Percentiles rank a stretch among this genome's conserved stretches.
Evolutionary conservation across 2,797 vertebrate genomes (phyloP).

Genomic region (Scleropages formosus): DNA sequence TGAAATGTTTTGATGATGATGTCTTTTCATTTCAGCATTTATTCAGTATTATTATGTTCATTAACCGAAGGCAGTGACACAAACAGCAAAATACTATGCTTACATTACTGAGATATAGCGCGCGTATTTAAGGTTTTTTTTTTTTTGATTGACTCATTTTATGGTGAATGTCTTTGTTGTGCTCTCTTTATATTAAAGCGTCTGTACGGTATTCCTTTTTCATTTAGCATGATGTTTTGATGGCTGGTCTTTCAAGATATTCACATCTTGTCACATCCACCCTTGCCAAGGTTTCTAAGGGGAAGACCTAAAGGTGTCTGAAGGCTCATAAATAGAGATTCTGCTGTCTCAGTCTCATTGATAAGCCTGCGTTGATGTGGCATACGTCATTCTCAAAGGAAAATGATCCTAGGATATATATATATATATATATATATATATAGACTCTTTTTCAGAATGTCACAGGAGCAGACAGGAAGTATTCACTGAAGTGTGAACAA

Average conservation of each 20-base stretch:
- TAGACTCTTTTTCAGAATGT: conserved; percentile 1
- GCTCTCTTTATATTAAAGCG: conserved; percentile 96
- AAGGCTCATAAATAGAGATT: not conserved
- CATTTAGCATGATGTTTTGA: conserved; percentile 81
- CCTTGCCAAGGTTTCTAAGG: not conserved
- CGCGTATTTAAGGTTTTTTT: too few relatives aligned
- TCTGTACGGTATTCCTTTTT: conserved; percentile 83
- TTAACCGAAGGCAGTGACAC: too few relatives aligned
- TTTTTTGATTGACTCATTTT: too few relatives aligned
- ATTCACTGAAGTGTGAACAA: too few relatives aligned
- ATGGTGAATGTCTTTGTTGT: conserved; percentile 64
- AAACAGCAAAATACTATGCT: too few relatives aligned
- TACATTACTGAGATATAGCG: too few relatives aligned
- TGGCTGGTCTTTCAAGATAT: conserved; percentile 82
- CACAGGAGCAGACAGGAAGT: not conserved
- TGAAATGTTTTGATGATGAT: too few relatives aligned
- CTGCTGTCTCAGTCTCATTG: not conserved
- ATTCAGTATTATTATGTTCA: too few relatives aligned
- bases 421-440: too few relatives aligned
- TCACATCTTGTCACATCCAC: not conserved
- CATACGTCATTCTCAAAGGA: not conserved
- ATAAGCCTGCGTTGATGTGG: not conserved
- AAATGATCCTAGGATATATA: not conserved
- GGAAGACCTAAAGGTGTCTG: not conserved
- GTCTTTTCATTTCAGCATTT: too few relatives aligned